These are phyloP conservation scores for Struthio camelus DNA, from an alignment of 2,113 vertebrate genomes.

Conservation along the genomic window DNA sequence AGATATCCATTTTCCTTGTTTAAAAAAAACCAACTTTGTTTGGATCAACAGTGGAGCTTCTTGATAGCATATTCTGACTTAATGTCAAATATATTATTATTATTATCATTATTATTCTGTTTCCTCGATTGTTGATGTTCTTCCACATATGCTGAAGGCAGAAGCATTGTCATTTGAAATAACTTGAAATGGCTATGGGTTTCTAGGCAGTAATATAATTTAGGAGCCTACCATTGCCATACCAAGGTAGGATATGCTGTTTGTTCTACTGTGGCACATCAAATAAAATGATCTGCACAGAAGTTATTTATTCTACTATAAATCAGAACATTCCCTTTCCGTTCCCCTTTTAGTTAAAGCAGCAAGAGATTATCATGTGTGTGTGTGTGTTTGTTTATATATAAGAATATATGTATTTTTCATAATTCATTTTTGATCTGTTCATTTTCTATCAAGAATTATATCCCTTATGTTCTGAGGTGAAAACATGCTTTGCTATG, in stretches of 20 bases:
- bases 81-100: neutral
- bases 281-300: neutral
- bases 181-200: neutral
- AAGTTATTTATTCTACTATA: neutral
- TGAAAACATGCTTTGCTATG: neutral
- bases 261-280: neutral
- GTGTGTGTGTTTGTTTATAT: neutral
- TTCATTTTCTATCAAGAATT: neutral
- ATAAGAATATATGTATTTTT: neutral
- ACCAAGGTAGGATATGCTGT: neutral
- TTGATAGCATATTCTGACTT: neutral
- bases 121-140: neutral
- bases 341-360: neutral
- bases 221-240: neutral
- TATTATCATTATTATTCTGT: rapidly evolving
- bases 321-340: neutral
- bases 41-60: neutral
- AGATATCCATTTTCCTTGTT: neutral
- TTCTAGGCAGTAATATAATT: neutral
- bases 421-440: neutral
- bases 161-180: neutral
- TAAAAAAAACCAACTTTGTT: neutral
- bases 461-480: neutral
- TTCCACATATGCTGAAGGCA: neutral
- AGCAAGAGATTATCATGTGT: neutral